Percentiles rank a stretch among this genome's conserved stretches.
These are phyloP conservation scores for Aselliscus stoliczkanus DNA, from an alignment of 2,797 vertebrate species.

Conservation along the genomic window DNA sequence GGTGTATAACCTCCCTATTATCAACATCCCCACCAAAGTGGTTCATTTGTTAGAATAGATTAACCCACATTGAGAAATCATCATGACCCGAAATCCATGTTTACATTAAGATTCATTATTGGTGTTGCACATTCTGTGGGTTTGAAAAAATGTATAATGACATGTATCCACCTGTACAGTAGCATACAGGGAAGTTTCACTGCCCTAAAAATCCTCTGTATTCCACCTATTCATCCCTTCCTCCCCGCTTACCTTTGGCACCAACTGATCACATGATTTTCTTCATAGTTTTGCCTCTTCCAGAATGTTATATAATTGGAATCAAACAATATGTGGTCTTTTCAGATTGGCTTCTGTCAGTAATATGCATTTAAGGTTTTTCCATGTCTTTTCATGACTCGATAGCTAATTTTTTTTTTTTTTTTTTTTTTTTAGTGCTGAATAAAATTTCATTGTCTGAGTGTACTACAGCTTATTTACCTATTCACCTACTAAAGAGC, in stretches of 20 bases:
- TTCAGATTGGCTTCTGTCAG: neutral
- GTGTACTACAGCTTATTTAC: neutral
- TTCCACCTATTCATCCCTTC: neutral
- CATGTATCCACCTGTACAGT: neutral
- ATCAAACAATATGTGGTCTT: neutral
- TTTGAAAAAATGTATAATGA: neutral
- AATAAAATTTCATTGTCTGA: neutral
- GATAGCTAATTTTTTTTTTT: neutral
- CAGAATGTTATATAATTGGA: neutral
- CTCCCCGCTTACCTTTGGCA: neutral
- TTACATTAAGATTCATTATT: neutral
- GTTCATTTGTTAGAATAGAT: neutral
- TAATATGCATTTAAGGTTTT: neutral
- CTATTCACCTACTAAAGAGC: neutral
- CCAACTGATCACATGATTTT: neutral
- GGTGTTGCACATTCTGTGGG: neutral
- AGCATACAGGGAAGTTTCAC: neutral
- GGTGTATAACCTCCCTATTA: neutral
- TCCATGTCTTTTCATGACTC: neutral
- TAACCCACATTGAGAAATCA: neutral
- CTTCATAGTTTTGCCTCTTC: neutral
- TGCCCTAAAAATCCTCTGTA: neutral
- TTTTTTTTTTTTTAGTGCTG: neutral
- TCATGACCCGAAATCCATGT: neutral
- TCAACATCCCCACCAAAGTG: neutral